Percentiles rank a stretch among this genome's conserved stretches.
phyloP scores from a whole-genome alignment of 2,888 invertebrate genomes.

The Parnassius mnemosyne region DNA sequence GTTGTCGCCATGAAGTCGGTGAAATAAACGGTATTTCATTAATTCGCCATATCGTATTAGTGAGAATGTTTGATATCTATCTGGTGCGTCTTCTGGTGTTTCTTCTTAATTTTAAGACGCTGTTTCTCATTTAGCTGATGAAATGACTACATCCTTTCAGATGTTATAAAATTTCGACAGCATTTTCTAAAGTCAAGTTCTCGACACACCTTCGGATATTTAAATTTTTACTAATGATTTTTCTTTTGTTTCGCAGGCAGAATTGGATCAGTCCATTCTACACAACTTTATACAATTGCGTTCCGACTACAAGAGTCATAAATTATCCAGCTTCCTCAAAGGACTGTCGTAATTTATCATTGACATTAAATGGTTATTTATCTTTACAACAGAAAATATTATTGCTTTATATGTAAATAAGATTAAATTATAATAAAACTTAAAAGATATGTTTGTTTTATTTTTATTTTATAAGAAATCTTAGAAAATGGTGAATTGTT shows the following conservation, averaged over 20 bases:
- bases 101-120: too few relatives aligned
- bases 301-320: constrained; percentile 95
- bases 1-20: too few relatives aligned
- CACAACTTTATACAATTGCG: constrained; percentile 96
- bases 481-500: constrained; percentile 4
- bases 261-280: constrained; percentile 93
- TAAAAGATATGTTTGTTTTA: constrained; percentile 28
- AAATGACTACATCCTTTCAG: too few relatives aligned
- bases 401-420: constrained; percentile 44
- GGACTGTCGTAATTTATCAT: constrained; percentile 64
- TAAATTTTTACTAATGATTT: neutral
- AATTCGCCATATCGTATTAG: too few relatives aligned
- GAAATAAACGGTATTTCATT: too few relatives aligned
- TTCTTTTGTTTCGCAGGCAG: constrained; percentile 82
- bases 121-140: too few relatives aligned
- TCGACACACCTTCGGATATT: neutral
- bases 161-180: too few relatives aligned
- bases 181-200: too few relatives aligned
- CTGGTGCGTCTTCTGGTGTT: too few relatives aligned
- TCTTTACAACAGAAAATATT: constrained; percentile 29
- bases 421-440: constrained; percentile 32
- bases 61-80: too few relatives aligned
- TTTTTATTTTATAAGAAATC: neutral
- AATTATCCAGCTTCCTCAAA: constrained; percentile 84
- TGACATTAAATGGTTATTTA: constrained; percentile 21